Percentiles rank a stretch among this genome's conserved stretches.
phyloP scores from a whole-genome alignment of 92 coral and sea anemone genomes.

The Diadumene lineata region DNA sequence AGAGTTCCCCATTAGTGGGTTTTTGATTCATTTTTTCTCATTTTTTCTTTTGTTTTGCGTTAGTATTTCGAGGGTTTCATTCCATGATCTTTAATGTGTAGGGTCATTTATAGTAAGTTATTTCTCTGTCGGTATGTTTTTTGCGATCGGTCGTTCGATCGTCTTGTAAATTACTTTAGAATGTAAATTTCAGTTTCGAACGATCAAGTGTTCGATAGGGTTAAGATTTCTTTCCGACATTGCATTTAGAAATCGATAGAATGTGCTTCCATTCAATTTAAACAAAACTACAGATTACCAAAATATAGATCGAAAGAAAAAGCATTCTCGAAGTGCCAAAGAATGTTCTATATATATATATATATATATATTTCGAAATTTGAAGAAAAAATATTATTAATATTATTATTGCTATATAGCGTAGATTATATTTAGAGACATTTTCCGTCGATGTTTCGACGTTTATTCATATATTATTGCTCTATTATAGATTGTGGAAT shows the following conservation, averaged over 20 bases:
- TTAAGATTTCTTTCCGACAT: constrained; percentile 17
- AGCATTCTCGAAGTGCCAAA: constrained; percentile 27
- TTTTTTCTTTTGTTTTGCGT: constrained; percentile 5
- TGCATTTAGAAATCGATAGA: constrained; percentile 1
- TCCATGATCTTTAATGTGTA: no score
- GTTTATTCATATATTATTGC: constrained; percentile 6
- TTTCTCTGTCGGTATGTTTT: constrained; percentile 16
- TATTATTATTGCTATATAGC: constrained; percentile 34
- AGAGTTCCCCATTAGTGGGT: no score
- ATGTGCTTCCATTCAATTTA: constrained; percentile 19
- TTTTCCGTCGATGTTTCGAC: constrained; percentile 17
- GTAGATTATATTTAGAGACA: constrained; percentile 38
- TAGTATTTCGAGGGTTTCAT: constrained; percentile 20
- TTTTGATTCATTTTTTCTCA: no score
- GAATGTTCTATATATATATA: constrained; percentile 29
- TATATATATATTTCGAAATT: constrained; percentile 17
- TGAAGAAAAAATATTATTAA: constrained; percentile 35
- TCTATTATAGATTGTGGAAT: background rate
- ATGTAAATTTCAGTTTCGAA: constrained; percentile 30
- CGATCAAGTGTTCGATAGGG: constrained; percentile 21
- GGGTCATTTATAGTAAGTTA: constrained; percentile 11
- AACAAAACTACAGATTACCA: constrained; percentile 14
- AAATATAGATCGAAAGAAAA: constrained; percentile 22
- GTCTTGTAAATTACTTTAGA: constrained; percentile 13
- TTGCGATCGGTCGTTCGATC: constrained; percentile 22